A percentile compares a stretch with the other conserved stretches of the same genome.
Conservation (phyloP, 2,113 vertebrate species). For the Oophaga pumilio region DNA sequence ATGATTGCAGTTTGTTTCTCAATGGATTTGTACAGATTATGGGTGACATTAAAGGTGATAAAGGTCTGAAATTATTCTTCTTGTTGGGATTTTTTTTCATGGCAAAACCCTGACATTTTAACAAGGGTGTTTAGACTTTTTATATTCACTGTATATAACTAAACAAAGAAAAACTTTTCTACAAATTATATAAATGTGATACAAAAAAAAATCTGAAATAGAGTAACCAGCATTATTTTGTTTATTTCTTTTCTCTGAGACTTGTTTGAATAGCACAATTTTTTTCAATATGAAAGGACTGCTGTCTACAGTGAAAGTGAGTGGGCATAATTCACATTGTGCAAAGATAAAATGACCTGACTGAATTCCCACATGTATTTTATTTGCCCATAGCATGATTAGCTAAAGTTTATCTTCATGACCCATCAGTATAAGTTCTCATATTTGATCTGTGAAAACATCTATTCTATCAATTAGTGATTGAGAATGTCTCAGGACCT, state of each 20-base stretch:
- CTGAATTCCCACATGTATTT: background rate
- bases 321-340: background rate
- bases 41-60: no score
- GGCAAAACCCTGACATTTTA: no score
- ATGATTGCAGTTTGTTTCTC: no score
- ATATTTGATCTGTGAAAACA: constrained; percentile 37
- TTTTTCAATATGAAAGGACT: background rate
- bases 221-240: background rate
- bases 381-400: background rate
- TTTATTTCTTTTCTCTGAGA: background rate
- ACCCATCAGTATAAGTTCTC: background rate
- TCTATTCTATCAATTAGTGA: background rate
- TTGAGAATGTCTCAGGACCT: background rate
- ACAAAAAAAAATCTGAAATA: background rate
- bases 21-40: no score
- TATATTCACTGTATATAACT: background rate
- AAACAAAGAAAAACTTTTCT: background rate
- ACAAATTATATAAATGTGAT: background rate
- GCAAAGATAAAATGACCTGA: background rate
- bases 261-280: background rate
- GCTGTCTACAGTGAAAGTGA: background rate
- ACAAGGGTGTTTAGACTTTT: no score
- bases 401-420: constrained; percentile 14
- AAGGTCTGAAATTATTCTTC: no score
- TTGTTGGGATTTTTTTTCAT: no score